phyloP scores from a whole-genome alignment of 2,113 vertebrate genomes.

The Nesogale talazaci region DNA sequence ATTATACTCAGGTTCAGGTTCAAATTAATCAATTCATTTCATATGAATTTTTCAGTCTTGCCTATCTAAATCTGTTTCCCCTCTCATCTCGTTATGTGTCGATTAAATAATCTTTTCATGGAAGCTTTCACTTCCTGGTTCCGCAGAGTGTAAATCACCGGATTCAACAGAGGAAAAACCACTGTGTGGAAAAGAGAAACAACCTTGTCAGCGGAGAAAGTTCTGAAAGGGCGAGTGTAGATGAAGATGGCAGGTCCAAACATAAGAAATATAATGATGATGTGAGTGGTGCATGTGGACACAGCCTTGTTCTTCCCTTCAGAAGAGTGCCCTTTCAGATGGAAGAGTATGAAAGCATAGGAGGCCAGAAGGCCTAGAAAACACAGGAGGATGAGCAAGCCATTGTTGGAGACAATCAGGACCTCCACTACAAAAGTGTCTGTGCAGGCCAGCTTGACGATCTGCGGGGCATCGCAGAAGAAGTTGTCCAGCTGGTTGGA shows the following conservation, averaged over 20 bases:
- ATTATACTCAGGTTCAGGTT: not conserved
- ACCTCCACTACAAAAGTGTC: too few relatives aligned
- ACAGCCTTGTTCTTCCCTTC: conserved; percentile 40
- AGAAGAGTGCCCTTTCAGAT: not conserved
- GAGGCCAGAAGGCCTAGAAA: conserved; percentile 47
- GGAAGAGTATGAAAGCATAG: conserved; percentile 38
- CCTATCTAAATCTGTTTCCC: not conserved
- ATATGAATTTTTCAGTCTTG: not conserved
- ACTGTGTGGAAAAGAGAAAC: conserved; percentile 74
- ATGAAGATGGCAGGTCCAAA: too few relatives aligned
- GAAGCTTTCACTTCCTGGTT: conserved; percentile 74
- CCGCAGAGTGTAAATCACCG: conserved; percentile 70
- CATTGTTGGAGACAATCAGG: conserved; percentile 61
- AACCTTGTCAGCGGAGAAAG: conserved; percentile 76
- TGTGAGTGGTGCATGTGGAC: too few relatives aligned
- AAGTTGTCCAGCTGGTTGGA: too few relatives aligned
- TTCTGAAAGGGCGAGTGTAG: too few relatives aligned
- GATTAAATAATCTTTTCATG: conserved; percentile 54
- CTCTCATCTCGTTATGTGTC: not conserved
- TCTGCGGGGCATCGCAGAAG: too few relatives aligned
- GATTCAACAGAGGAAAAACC: conserved; percentile 71
- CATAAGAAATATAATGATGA: too few relatives aligned
- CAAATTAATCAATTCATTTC: not conserved
- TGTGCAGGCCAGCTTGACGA: too few relatives aligned
- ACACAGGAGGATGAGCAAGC: conserved; percentile 22